Base-by-base conservation (phyloP, 2,113 vertebrate genomes). In the cat (Felis catus) region DNA sequence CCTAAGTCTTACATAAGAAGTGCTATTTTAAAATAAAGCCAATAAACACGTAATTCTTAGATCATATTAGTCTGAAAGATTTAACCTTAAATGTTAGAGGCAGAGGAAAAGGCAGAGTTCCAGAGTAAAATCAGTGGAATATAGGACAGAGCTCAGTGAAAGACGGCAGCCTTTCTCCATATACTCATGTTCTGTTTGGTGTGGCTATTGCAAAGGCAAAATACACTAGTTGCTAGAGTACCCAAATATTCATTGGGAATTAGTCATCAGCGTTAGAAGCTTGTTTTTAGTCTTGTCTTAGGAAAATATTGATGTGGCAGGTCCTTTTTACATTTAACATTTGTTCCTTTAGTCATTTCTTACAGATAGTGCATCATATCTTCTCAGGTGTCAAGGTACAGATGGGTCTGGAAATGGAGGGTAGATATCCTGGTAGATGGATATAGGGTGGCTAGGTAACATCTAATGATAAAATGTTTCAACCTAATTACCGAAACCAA, bases 1-100 rank as follows among this genome's bases (percentile, higher is more conserved):
- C 73, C 84, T 5, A 0, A 83, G 68, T 97, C n/a, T 96, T 97
- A 39, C 78, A 70, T 96, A 88, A 93, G 78, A 96, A 91, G 86
- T 58, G 29, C n/a, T 97, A 66, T 89, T 96, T 97, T 92, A 74
- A 87, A 97, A 94, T 94, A 93, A 94, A 94, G 16, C 29, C 2
- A 87, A 66, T 76, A 96, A 91, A 63, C 71, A 4, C 13, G 39
- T n/a, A 48, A 95, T 94, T 93, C 63, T 85, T 93, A 16, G 13
- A 23, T 95, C 80, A 92, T 16, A 0, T 88, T 95, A 4, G 0
- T 92, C 58, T 79, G 81, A 95, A 96, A 96, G 80, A 94, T 53
- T 81, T 53, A 58, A 63, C 0, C 0, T 87, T 81, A 97, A 58
- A n/a, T 33, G 10, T 97, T 96, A 89, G 85, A 95, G 58, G 87